Evolutionary conservation across 1,140 invertebrate species (phyloP), one percentile per base, ranked within the genome.

Genomic region (Drosophila prosaltans): DNA sequence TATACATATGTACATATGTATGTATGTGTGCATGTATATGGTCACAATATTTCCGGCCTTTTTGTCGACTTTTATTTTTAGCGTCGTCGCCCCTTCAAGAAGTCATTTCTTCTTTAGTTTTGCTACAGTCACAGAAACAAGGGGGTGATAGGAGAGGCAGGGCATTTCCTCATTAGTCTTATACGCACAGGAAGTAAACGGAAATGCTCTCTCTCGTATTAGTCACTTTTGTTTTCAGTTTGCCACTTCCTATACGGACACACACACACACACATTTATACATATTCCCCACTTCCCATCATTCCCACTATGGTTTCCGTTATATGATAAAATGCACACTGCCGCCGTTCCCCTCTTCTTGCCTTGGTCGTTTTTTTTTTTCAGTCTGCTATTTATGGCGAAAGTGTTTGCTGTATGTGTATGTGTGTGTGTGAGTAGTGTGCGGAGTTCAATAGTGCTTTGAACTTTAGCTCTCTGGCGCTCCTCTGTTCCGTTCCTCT

Each of bases 141-240:
- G 30, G n/a, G 55, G 30, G 16, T 9, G 45, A 51, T 51, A 24
- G 5, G 45, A 21, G 45, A 21, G 45, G 45, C 21, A 51, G 78
- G 82, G 69, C 72, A 85, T 76, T 85, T 85, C 82, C 82, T 82
- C 82, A 85, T 85, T 88, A 88, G 82, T 66, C 76, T 51, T 64
- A 69, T 69, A 88, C 83, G 82, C 82, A 89, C 84, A 82, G 84
- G 84, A 88, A 88, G 84, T 88, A 71, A 81, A 61, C 80, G 81
- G 77, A 77, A 78, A 69, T 69, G 54, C 82, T 73, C 70, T 65
- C 75, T 61, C 80, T 80, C 77, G 74, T 69, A 88, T 88, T 88
- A 88, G 84, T 80, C 77, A 88, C 84, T 89, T 89, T 88, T 88
- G 84, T 88, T 88, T 88, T 88, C 80, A 77, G 77, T 88, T 86